Conservation (phyloP, 1,140 invertebrate genomes). For the Eubasilissa regina region DNA sequence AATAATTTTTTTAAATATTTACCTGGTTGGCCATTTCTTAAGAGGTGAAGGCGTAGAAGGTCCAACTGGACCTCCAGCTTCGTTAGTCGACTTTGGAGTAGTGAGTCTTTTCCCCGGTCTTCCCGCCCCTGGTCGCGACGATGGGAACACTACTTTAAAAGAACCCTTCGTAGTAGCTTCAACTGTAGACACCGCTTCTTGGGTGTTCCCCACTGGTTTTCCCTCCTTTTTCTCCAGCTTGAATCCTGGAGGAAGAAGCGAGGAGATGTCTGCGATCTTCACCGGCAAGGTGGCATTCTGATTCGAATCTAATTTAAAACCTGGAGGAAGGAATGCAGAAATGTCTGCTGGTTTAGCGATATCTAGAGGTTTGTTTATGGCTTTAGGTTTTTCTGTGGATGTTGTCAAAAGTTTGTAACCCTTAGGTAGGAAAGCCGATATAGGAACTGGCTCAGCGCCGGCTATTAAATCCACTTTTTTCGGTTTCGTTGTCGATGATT, state of each 20-base stretch:
- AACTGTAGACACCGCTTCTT: constrained; percentile 60
- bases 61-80: constrained; percentile 62
- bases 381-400: constrained; percentile 65
- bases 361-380: constrained; percentile 67
- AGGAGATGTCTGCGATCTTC: constrained; percentile 71
- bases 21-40: constrained; percentile 87
- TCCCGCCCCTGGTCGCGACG: constrained; percentile 82
- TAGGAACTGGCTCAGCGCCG: constrained; percentile 73
- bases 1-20: constrained; percentile 45
- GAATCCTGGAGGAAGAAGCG: constrained; percentile 58
- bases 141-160: constrained; percentile 84
- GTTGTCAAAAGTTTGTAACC: constrained; percentile 72
- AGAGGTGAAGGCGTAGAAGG: constrained; percentile 79
- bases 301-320: constrained; percentile 69
- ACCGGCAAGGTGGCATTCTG: constrained; percentile 62
- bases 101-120: constrained; percentile 76
- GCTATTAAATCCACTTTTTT: constrained; percentile 61
- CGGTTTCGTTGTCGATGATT: constrained; percentile 62
- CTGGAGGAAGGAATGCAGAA: constrained; percentile 75
- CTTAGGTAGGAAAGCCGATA: constrained; percentile 78
- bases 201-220: constrained; percentile 50
- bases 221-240: constrained; percentile 28
- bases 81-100: constrained; percentile 69
- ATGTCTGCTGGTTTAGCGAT: constrained; percentile 74
- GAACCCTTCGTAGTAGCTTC: constrained; percentile 65